A percentile compares a stretch with the other conserved stretches of the same genome.
These are phyloP conservation scores for Aulostomus chinensis DNA, from an alignment of 2,797 vertebrate species.

Conservation along the genomic window DNA sequence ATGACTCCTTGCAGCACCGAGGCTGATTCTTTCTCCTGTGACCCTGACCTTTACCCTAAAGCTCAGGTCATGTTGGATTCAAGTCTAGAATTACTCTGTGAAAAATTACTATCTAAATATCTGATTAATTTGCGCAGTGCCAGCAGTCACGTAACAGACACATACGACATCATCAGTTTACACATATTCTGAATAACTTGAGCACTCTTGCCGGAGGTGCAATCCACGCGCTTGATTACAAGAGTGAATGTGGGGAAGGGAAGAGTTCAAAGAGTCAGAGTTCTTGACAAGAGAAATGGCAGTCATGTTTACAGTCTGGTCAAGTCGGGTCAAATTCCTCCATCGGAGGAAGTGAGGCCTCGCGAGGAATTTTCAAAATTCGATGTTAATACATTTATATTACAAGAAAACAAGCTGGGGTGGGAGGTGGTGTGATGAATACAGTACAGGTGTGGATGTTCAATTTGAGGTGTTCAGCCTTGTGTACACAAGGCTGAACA, in stretches of 20 bases:
- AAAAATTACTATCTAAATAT: slow-evolving; percentile 11
- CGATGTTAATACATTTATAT: slow-evolving; percentile 37
- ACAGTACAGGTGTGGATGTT: too few relatives aligned
- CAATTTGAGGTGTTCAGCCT: too few relatives aligned
- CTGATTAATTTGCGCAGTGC: not conserved
- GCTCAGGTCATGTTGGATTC: slow-evolving; percentile 9
- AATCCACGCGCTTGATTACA: slow-evolving; percentile 83
- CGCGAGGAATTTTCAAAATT: slow-evolving; percentile 28
- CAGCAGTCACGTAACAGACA: slow-evolving; percentile 49
- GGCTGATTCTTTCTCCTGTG: slow-evolving; percentile 9
- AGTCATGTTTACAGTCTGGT: slow-evolving; percentile 71
- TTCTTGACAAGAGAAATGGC: slow-evolving; percentile 74
- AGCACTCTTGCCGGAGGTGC: slow-evolving; percentile 82
- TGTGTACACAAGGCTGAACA: too few relatives aligned
- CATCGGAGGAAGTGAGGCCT: slow-evolving; percentile 53
- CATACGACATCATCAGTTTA: slow-evolving; percentile 64
- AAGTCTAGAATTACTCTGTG: slow-evolving; percentile 7
- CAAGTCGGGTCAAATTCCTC: slow-evolving; percentile 77
- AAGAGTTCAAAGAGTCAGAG: slow-evolving; percentile 77
- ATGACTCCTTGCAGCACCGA: slow-evolving; percentile 14
- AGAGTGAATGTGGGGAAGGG: slow-evolving; percentile 71
- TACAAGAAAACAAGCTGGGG: slow-evolving; percentile 5
- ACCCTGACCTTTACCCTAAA: slow-evolving; percentile 24
- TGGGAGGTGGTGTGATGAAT: not conserved
- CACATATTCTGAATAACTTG: slow-evolving; percentile 75